Evolutionary conservation across 2,113 vertebrate genomes (phyloP).

Genomic region (Anarhynchus alexandrinus): DNA sequence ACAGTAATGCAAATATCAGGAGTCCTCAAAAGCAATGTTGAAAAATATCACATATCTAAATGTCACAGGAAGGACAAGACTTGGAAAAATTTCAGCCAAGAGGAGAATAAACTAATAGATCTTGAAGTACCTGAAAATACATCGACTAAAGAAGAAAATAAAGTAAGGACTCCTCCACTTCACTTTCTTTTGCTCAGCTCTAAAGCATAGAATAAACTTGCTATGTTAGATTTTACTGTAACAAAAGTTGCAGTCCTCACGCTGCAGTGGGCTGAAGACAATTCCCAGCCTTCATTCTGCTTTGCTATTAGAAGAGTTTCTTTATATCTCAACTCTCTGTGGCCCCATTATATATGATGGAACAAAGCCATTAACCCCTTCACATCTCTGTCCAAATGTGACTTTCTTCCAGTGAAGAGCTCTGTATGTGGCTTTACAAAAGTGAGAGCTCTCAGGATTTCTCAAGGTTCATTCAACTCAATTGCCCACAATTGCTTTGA

Average conservation of each 20-base stretch:
- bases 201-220: background rate
- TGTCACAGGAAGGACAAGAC: background rate
- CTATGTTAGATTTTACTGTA: background rate
- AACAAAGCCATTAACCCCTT: background rate
- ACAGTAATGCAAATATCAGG: background rate
- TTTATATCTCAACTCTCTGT: background rate
- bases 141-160: background rate
- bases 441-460: background rate
- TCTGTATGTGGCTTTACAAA: background rate
- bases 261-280: background rate
- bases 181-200: background rate
- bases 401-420: background rate
- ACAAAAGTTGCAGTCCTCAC: background rate
- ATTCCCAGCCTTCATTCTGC: background rate
- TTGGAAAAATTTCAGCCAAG: background rate
- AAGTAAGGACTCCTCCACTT: background rate
- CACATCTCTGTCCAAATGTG: background rate
- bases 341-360: background rate
- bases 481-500: background rate
- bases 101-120: background rate
- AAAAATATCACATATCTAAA: background rate
- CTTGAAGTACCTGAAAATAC: background rate
- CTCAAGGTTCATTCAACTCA: background rate
- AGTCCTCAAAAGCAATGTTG: background rate
- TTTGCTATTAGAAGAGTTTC: background rate